Evolutionary conservation across 2,888 invertebrate species (phyloP).

Genomic region (Heteromyza rotundicornis): DNA sequence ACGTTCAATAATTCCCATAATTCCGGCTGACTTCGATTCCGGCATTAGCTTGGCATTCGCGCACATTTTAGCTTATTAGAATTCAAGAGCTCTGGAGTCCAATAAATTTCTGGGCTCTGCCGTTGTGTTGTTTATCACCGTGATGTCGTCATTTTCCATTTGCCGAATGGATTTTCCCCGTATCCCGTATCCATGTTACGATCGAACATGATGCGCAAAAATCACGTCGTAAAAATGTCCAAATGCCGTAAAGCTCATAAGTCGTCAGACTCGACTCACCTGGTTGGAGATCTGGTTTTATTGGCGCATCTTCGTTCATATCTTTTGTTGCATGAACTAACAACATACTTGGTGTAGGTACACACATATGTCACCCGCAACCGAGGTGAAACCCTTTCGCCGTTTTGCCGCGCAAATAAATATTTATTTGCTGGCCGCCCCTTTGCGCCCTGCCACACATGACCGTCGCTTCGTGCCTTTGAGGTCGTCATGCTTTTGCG

Average conservation of each 20-base stretch:
- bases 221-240: slow-evolving; percentile 59
- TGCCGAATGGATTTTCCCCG: slow-evolving; percentile 34
- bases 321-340: too few relatives aligned
- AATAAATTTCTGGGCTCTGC: slow-evolving; percentile 28
- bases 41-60: neutral
- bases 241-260: slow-evolving; percentile 57
- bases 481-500: slow-evolving; percentile 23
- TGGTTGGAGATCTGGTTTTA: slow-evolving; percentile 28
- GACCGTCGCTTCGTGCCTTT: too few relatives aligned
- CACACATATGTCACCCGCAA: neutral
- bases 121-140: neutral
- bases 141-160: slow-evolving; percentile 35
- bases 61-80: slow-evolving; percentile 34
- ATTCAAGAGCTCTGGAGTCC: slow-evolving; percentile 31
- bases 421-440: slow-evolving; percentile 44
- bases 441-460: too few relatives aligned
- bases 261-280: slow-evolving; percentile 41
- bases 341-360: neutral
- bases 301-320: slow-evolving; percentile 14
- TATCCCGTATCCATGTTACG: neutral
- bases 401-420: slow-evolving; percentile 49
- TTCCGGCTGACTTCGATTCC: slow-evolving; percentile 42
- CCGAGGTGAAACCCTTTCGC: slow-evolving; percentile 3
- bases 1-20: slow-evolving; percentile 39
- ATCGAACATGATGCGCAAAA: slow-evolving; percentile 32